phyloP scores from a whole-genome alignment of 1,140 invertebrate genomes.

The Cotesia chilonis region DNA sequence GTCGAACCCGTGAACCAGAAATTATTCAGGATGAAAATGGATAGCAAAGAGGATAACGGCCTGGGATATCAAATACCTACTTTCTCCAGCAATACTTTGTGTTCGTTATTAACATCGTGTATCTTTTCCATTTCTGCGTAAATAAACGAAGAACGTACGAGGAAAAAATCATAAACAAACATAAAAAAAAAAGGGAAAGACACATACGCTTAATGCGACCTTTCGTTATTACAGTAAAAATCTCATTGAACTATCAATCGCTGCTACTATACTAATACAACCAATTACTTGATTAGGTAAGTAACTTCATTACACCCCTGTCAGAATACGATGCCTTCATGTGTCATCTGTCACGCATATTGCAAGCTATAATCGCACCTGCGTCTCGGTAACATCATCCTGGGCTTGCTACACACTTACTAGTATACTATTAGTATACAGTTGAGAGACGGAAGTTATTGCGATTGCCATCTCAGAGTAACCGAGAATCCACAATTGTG shows the following conservation, averaged over 20 bases:
- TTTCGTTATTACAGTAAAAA: neutral
- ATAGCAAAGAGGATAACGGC: slow-evolving; percentile 29
- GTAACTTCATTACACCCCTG: slow-evolving; percentile 36
- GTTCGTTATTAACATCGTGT: neutral
- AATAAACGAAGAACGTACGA: too few relatives aligned
- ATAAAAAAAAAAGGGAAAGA: too few relatives aligned
- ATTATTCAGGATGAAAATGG: slow-evolving; percentile 23
- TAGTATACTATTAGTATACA: too few relatives aligned
- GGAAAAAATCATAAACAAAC: too few relatives aligned
- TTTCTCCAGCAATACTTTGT: slow-evolving; percentile 32
- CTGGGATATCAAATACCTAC: slow-evolving; percentile 33
- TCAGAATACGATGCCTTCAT: slow-evolving; percentile 29
- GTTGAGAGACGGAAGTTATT: too few relatives aligned
- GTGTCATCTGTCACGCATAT: slow-evolving; percentile 31
- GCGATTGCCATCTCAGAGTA: too few relatives aligned
- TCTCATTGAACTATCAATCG: neutral
- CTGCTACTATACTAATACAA: neutral
- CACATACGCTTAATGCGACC: neutral
- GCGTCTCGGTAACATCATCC: too few relatives aligned
- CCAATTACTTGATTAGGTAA: slow-evolving; percentile 24
- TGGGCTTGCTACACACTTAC: too few relatives aligned
- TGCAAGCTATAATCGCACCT: slow-evolving; percentile 21
- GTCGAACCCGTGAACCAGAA: slow-evolving; percentile 23
- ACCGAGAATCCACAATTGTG: too few relatives aligned
- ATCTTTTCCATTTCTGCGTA: slow-evolving; percentile 17